Evolutionary conservation across 2,797 vertebrate genomes (phyloP).

Genomic region (Leptoclinus maculatus): DNA sequence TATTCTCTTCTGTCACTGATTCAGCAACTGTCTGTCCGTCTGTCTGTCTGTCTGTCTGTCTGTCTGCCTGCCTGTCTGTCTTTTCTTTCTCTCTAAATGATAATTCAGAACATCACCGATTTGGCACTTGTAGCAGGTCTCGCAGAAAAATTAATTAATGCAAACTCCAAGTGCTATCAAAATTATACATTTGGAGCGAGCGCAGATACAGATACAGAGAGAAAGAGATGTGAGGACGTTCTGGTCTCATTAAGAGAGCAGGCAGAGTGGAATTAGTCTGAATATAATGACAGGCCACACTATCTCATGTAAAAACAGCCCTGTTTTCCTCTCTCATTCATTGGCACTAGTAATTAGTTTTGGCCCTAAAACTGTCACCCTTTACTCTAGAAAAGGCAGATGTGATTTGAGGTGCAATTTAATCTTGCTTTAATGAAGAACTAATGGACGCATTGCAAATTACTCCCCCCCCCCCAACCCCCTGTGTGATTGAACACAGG

Average conservation of each 20-base stretch:
- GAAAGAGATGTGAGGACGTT: conserved; percentile 91
- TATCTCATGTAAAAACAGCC: conserved; percentile 99
- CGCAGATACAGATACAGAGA: conserved; percentile 84
- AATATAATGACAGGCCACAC: conserved; percentile 99
- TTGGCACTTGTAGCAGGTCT: conserved; percentile 96
- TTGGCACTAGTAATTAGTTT: conserved; percentile 99
- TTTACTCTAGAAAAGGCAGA: conserved; percentile 99
- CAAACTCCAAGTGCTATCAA: conserved; percentile 97
- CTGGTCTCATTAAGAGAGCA: conserved; percentile 99
- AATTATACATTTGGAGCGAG: conserved; percentile 97
- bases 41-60: conserved; percentile 8
- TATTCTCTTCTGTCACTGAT: conserved; percentile 20
- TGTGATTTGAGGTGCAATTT: conserved; percentile 99
- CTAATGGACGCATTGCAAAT: conserved; percentile 99
- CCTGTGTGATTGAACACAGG: conserved; percentile 86
- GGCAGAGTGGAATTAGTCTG: conserved; percentile 99
- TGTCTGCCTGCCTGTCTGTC: conserved; percentile 24
- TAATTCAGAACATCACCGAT: conserved; percentile 91
- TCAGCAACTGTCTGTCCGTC: conserved; percentile 13
- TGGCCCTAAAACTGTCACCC: conserved; percentile 99
- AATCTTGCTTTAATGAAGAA: conserved; percentile 99
- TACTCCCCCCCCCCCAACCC: conserved; percentile 79
- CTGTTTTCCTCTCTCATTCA: conserved; percentile 99
- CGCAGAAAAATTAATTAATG: conserved; percentile 97
- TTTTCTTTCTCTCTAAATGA: conserved; percentile 77